Evolutionary conservation across 2,888 invertebrate genomes (phyloP).

Genomic region (Chymomyza amoena): DNA sequence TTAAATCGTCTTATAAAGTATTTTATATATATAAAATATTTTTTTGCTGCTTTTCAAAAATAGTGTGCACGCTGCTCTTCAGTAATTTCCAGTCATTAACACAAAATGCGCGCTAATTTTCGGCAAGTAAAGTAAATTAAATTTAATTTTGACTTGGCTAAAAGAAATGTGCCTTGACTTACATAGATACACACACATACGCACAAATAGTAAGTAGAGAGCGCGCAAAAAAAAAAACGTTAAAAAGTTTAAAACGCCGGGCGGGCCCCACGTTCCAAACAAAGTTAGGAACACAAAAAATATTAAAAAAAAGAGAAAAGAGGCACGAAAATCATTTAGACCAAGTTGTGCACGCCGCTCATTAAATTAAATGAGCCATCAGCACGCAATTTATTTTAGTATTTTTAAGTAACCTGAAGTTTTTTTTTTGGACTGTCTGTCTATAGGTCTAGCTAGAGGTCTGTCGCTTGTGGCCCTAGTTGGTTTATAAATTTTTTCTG

Average conservation of each 20-base stretch:
- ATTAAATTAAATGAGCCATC: constrained; percentile 78
- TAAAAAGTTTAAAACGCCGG: constrained; percentile 1
- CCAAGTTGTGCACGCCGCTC: constrained; percentile 77
- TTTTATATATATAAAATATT: constrained; percentile 38
- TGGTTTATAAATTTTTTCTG: neutral
- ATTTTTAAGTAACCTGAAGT: constrained; percentile 63
- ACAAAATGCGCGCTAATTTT: constrained; percentile 59
- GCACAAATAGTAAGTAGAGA: neutral
- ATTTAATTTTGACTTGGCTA: constrained; percentile 38
- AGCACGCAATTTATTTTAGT: constrained; percentile 78
- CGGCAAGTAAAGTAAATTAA: constrained; percentile 54
- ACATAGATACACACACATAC: constrained; percentile 6
- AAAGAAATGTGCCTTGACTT: constrained; percentile 14
- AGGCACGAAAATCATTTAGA: constrained; percentile 74
- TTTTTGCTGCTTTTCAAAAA: neutral
- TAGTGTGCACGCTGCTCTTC: constrained; percentile 26
- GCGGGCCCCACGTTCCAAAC: neutral
- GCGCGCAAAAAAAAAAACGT: neutral
- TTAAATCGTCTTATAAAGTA: constrained; percentile 61
- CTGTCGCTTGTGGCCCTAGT: neutral
- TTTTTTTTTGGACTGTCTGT: neutral
- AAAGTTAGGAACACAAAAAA: constrained; percentile 6
- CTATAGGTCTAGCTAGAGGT: neutral
- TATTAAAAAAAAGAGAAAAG: neutral
- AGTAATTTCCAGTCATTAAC: constrained; percentile 47